Conservation (phyloP, 2,797 vertebrate species). For the Gallinago nigripennis region DNA sequence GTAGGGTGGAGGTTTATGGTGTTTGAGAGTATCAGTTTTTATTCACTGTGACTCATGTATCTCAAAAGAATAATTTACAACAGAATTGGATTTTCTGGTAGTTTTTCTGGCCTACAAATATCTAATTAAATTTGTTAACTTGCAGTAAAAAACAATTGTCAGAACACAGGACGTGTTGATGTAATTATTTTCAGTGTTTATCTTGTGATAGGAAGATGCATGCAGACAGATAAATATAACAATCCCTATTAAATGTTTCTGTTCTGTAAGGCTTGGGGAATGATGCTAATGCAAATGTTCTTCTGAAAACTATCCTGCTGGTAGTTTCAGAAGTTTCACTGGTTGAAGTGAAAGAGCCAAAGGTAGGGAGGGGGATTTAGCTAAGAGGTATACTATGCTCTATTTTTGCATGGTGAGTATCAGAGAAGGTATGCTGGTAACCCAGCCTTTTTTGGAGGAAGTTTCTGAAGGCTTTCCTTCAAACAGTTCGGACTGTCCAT, state of each 20-base stretch:
- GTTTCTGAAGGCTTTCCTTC: not conserved
- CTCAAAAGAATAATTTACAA: slow-evolving; percentile 9
- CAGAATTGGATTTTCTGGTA: slow-evolving; percentile 22
- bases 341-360: not conserved
- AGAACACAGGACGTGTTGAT: not conserved
- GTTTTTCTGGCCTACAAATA: not conserved
- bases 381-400: not conserved
- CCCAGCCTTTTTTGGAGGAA: not conserved
- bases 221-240: not conserved
- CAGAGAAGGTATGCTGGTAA: not conserved
- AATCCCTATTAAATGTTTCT: not conserved
- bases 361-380: not conserved
- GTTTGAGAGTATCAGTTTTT: not conserved
- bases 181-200: slow-evolving; percentile 42
- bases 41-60: not conserved
- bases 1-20: not conserved
- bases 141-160: not conserved
- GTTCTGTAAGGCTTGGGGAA: not conserved
- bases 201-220: not conserved
- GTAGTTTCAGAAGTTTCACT: not conserved
- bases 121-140: slow-evolving; percentile 38
- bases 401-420: not conserved
- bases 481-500: not conserved
- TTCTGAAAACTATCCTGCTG: not conserved
- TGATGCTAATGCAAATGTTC: not conserved